Evolutionary conservation across 2,888 invertebrate species (phyloP), one percentile per base, ranked within the genome.

Genomic region (Tenthredo notha): DNA sequence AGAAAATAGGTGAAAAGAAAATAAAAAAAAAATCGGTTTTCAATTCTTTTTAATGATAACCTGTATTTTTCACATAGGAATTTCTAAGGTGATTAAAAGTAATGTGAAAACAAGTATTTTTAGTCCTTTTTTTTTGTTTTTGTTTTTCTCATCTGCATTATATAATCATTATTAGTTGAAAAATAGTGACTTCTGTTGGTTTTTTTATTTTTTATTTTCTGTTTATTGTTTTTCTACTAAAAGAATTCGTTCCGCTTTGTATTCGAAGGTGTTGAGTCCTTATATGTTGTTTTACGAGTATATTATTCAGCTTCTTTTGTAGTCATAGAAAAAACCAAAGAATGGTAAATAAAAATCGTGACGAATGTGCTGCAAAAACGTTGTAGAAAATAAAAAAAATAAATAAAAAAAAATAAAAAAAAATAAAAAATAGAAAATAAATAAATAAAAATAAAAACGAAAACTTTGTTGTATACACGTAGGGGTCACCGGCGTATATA

Each of bases 321-420:
- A 21, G 21, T 43, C 6, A 43, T 21, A 40, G 37, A 18, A 72
- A 25, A 25, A 61, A 25, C 25, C 61, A 21, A 72, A 72, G n/a
- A 40, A 72, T 37, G 25, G 40, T 74, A 74, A 74, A 74, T 43
- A 74, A 37, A 74, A 12, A 74, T 74, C 72, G 72, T 74, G 72
- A 43, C 40, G 1, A 74, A 43, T 40, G 1, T 43, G 72, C 43
- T 43, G 3, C 9, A 21, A 43, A 74, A 29, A 21, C 43, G 7
- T 54, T 40, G n/a, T 9, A 43, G 21, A 74, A 21, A 74, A 15
- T n/a, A 67, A 67, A 29, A 29, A 54, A 37, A 37, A 37, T 33
- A 0, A n/a, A n/a, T n/a, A 74, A 21, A 74, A 15, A n/a, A 67
- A 67, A 29, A 29, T n/a, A 37, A 37, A 37, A 4, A 0, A 74